Percentiles rank a stretch among this genome's conserved stretches.
Conservation (phyloP, 1,140 invertebrate genomes). For the Himalopsyche phryganea region DNA sequence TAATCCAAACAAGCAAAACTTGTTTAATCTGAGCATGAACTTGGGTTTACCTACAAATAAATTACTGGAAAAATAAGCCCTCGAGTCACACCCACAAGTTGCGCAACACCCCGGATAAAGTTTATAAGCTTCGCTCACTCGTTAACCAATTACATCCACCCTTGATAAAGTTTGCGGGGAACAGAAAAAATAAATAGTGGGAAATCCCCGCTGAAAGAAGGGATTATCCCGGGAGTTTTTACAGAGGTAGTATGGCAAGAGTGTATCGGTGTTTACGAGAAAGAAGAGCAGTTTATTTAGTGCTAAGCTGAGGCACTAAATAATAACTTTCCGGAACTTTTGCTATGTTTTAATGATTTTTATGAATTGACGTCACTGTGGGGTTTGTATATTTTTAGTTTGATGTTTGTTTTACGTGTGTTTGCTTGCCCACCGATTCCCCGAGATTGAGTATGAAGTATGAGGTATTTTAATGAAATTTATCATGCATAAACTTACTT, state of each 20-base stretch:
- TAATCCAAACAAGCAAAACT: conserved; percentile 8
- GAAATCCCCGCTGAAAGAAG: conserved; percentile 25
- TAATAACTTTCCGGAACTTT: no score
- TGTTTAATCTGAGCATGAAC: conserved; percentile 13
- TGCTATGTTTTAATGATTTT: no score
- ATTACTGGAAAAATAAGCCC: conserved; percentile 21
- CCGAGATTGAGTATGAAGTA: no score
- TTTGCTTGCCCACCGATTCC: no score
- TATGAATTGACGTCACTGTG: no score
- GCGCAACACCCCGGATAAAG: conserved; percentile 14
- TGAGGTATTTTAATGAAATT: no score
- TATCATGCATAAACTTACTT: no score
- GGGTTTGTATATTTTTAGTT: no score
- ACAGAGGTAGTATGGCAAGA: neutral
- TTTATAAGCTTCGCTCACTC: conserved; percentile 29
- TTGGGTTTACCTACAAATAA: conserved; percentile 9
- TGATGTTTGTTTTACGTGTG: no score
- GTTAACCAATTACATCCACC: conserved; percentile 32
- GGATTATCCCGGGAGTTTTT: conserved; percentile 23
- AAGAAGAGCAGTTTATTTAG: neutral
- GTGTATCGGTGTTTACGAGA: conserved; percentile 16
- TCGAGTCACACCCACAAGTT: conserved; percentile 13
- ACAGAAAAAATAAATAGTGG: conserved; percentile 26
- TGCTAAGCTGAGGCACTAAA: no score
- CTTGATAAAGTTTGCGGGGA: conserved; percentile 22